Percentiles rank a stretch among this genome's conserved stretches.
These are phyloP conservation scores for Rutilus rutilus DNA, from an alignment of 2,113 vertebrate genomes.

Conservation along the genomic window DNA sequence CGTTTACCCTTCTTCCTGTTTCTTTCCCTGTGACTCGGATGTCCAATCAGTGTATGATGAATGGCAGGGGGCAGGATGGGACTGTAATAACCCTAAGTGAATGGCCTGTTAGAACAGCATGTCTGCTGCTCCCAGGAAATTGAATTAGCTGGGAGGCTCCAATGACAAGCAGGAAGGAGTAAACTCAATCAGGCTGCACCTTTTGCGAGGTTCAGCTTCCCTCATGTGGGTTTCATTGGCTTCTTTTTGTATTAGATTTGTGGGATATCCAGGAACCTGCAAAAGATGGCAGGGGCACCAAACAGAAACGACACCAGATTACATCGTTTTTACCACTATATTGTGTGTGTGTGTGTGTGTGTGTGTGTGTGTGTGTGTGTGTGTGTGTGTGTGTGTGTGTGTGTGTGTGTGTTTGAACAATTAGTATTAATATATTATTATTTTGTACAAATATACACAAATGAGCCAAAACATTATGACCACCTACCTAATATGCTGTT, in stretches of 20 bases:
- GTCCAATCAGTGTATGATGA: conserved; percentile 43
- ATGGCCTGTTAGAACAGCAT: conserved; percentile 70
- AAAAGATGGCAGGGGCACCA: not conserved
- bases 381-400: not conserved
- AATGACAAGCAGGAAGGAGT: conserved; percentile 44
- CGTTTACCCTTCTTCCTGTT: conserved; percentile 36
- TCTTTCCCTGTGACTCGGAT: not conserved
- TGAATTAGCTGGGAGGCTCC: conserved; percentile 68
- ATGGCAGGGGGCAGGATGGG: conserved; percentile 54
- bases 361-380: not conserved
- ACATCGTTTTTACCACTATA: not conserved
- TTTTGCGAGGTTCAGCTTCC: conserved; percentile 24
- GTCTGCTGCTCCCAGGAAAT: conserved; percentile 69
- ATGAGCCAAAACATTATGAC: too few species aligned
- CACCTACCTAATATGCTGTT: too few species aligned
- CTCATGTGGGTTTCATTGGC: conserved; percentile 26
- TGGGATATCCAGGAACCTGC: conserved; percentile 38
- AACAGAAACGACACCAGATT: not conserved
- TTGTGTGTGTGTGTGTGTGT: not conserved
- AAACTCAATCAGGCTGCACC: conserved; percentile 55
- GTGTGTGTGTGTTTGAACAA: not conserved
- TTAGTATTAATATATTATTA: not conserved
- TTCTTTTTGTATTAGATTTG: conserved; percentile 55
- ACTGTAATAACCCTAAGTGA: conserved; percentile 72
- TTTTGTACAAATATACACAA: too few species aligned